A percentile compares a stretch with the other conserved stretches of the same genome.
phyloP scores from a whole-genome alignment of 1,140 invertebrate genomes.

The Drosophila melanogaster region Release_6_plus_ISO1_MT NT_037436.4:2336501-2337000 shows the following conservation, averaged over 20 bases:
- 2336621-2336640: background rate
- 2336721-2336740: slow-evolving; percentile 34
- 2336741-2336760: slow-evolving; percentile 8
- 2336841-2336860: background rate
- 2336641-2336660: slow-evolving; percentile 13
- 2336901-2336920: too few species aligned
- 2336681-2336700: slow-evolving; percentile 40
- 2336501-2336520: background rate
- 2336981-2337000: slow-evolving; percentile 19
- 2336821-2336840: background rate
- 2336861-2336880: background rate
- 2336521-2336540: slow-evolving; percentile 10
- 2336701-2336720: slow-evolving; percentile 19
- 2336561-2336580: slow-evolving; percentile 46
- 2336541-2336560: slow-evolving; percentile 17
- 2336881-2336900: too few species aligned
- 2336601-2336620: slow-evolving; percentile 1
- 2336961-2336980: background rate
- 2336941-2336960: too few species aligned
- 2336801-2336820: background rate
- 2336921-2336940: too few species aligned
- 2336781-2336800: slow-evolving; percentile 67
- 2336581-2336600: slow-evolving; percentile 4
- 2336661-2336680: slow-evolving; percentile 60
- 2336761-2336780: slow-evolving; percentile 50